phyloP scores from a whole-genome alignment of 2,113 vertebrate genomes.

The Vicugna pacos region DNA sequence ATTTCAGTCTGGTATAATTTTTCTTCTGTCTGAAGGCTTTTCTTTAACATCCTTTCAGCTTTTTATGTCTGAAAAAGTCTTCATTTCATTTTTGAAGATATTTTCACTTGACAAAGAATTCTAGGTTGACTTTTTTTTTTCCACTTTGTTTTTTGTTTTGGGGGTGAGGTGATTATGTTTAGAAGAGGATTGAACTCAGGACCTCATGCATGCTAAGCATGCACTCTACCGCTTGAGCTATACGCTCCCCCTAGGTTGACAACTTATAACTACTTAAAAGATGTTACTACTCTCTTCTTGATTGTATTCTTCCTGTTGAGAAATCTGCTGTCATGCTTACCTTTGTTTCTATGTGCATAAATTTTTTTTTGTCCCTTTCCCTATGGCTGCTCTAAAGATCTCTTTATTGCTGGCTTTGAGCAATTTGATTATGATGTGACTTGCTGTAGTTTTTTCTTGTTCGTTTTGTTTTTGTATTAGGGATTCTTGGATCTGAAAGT shows the following conservation, averaged over 20 bases:
- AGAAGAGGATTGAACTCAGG: too few species aligned
- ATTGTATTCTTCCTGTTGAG: background rate
- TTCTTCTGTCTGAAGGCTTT: background rate
- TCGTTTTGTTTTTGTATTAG: background rate
- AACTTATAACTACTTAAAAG: background rate
- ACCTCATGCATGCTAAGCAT: too few species aligned
- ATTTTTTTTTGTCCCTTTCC: background rate
- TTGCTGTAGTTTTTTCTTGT: background rate
- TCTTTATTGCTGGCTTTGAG: background rate
- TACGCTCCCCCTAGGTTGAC: background rate
- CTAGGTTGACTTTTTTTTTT: background rate
- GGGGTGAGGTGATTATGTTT: too few species aligned
- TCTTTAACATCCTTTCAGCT: background rate
- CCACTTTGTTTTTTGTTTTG: too few species aligned
- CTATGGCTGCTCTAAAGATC: background rate
- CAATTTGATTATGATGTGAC: background rate
- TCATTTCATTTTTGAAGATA: background rate
- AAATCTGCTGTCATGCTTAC: background rate
- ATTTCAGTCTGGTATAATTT: background rate
- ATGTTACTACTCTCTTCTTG: background rate
- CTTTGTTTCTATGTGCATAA: background rate
- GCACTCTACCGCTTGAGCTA: too few species aligned
- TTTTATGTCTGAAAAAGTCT: constrained; percentile 16
- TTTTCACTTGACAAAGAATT: background rate
- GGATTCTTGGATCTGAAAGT: background rate